Conservation (phyloP, 2,888 invertebrate genomes). For the Euclidia mi region DNA sequence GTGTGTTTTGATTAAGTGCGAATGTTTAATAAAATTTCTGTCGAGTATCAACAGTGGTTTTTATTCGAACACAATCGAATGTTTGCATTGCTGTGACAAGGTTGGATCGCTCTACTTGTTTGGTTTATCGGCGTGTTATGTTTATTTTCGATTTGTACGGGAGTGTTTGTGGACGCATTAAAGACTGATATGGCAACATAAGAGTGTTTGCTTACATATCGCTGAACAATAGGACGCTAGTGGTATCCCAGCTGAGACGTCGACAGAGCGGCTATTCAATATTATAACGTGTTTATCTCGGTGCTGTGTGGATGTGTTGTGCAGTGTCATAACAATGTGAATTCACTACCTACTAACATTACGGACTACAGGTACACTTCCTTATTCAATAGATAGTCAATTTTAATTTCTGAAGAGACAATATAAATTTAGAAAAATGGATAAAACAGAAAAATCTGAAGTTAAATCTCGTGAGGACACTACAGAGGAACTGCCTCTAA, state of each 20-base stretch:
- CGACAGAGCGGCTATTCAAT: conserved; percentile 63
- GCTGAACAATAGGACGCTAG: conserved; percentile 75
- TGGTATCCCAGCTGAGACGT: conserved; percentile 55
- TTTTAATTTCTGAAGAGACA: conserved; percentile 23
- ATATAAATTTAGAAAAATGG: conserved; percentile 62
- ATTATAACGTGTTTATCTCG: conserved; percentile 68
- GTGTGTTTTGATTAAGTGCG: conserved; percentile 54
- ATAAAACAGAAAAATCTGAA: conserved; percentile 60
- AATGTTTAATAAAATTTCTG: conserved; percentile 56
- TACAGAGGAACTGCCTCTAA: conserved; percentile 73
- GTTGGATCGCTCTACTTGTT: conserved; percentile 57
- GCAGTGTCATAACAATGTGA: conserved; percentile 62
- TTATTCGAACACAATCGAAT: conserved; percentile 41
- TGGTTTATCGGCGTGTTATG: conserved; percentile 66
- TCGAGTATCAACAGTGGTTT: conserved; percentile 31
- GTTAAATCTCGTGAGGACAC: conserved; percentile 56
- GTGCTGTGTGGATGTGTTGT: conserved; percentile 59
- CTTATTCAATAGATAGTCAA: conserved; percentile 38
- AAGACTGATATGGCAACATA: conserved; percentile 81
- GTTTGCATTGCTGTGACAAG: conserved; percentile 54
- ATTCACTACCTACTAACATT: conserved; percentile 34
- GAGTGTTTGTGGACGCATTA: conserved; percentile 78
- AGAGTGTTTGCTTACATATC: conserved; percentile 79
- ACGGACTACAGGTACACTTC: conserved; percentile 25
- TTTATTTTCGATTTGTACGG: conserved; percentile 75